These are phyloP conservation scores for Drosophila tripunctata DNA, from an alignment of 2,888 invertebrate species.

Conservation along the genomic window DNA sequence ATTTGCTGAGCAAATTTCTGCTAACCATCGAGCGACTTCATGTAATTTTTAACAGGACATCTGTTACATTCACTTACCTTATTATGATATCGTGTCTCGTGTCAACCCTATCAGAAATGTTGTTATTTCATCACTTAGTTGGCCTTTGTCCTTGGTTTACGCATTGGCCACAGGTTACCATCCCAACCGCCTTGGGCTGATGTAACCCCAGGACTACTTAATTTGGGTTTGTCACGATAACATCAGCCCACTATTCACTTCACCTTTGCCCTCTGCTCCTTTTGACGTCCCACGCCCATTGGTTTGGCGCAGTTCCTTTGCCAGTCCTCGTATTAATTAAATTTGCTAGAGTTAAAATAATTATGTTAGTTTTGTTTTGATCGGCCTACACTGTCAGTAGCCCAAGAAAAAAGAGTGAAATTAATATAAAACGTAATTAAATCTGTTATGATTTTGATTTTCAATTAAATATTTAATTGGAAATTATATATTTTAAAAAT, in stretches of 20 bases:
- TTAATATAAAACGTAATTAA: slow-evolving; percentile 23
- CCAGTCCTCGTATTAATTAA: slow-evolving; percentile 68
- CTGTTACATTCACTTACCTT: background rate
- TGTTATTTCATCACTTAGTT: slow-evolving; percentile 13
- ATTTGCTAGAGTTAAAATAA: slow-evolving; percentile 46
- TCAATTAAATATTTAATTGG: background rate
- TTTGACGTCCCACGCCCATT: slow-evolving; percentile 32
- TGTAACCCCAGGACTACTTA: slow-evolving; percentile 66
- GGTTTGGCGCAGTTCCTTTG: slow-evolving; percentile 31
- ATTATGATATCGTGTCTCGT: background rate
- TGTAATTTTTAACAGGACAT: background rate
- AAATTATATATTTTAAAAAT: background rate
- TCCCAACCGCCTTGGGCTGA: slow-evolving; percentile 36
- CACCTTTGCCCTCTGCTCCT: background rate
- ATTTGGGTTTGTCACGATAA: slow-evolving; percentile 76
- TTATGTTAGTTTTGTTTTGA: slow-evolving; percentile 35
- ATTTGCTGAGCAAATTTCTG: too few relatives aligned
- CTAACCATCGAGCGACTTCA: background rate
- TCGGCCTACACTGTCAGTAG: background rate
- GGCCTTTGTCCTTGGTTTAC: slow-evolving; percentile 34
- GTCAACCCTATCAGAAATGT: background rate
- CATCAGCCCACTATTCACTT: slow-evolving; percentile 33
- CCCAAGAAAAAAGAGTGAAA: slow-evolving; percentile 7
- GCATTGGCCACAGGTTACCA: slow-evolving; percentile 17
- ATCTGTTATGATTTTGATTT: slow-evolving; percentile 15